These are phyloP conservation scores for Chiridota heheva DNA, from an alignment of 35 echinoderm and acorn worm species.

Conservation along the genomic window DNA sequence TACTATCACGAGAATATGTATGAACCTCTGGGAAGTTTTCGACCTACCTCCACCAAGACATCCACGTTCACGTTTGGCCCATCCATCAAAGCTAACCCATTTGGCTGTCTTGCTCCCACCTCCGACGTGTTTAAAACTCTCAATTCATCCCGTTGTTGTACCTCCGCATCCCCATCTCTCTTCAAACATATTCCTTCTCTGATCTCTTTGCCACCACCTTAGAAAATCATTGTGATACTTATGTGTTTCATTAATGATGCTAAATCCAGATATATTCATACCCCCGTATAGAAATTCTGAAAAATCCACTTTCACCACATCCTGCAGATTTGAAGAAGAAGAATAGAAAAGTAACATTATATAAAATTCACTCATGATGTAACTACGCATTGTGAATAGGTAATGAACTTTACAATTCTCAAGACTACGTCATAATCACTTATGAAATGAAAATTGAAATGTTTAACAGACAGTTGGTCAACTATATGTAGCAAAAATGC, in stretches of 20 bases:
- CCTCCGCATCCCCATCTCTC: background rate
- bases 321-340: slow-evolving; percentile 29
- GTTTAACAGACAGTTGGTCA: background rate
- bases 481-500: background rate
- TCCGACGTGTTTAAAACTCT: slow-evolving; percentile 5
- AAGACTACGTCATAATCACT: background rate
- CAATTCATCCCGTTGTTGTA: background rate
- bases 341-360: background rate
- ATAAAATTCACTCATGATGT: background rate
- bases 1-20: too few relatives aligned
- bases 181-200: background rate
- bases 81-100: background rate
- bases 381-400: background rate
- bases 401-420: background rate
- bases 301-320: slow-evolving; percentile 71
- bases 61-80: background rate
- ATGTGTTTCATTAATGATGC: slow-evolving; percentile 57
- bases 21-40: too few relatives aligned
- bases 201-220: slow-evolving; percentile 40
- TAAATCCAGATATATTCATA: slow-evolving; percentile 83
- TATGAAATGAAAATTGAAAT: background rate
- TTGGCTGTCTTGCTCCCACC: background rate
- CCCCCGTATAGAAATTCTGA: slow-evolving; percentile 56
- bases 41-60: background rate
- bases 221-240: slow-evolving; percentile 25